Percentiles rank a stretch among this genome's conserved stretches.
Evolutionary conservation across 2,113 vertebrate genomes (phyloP).

Genomic region (Harpagus bidentatus): DNA sequence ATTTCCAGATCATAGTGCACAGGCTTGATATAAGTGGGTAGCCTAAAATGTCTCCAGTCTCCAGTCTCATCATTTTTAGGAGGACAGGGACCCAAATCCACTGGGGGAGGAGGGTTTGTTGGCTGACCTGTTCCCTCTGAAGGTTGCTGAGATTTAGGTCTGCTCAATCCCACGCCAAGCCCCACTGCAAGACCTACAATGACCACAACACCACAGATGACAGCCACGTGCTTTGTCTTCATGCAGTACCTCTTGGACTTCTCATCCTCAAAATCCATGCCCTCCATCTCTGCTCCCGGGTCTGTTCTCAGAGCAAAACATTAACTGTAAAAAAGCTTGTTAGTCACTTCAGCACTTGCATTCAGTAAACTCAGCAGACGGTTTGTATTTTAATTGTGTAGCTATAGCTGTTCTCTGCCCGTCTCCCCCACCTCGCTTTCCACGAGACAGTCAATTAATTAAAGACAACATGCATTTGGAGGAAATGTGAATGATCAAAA

Average conservation of each 20-base stretch:
- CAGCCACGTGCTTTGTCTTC: conserved; percentile 75
- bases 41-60: conserved; percentile 83
- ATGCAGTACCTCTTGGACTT: conserved; percentile 82
- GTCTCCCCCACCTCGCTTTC: background rate
- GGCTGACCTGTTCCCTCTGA: background rate
- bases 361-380: conserved; percentile 24
- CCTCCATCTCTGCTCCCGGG: conserved; percentile 71
- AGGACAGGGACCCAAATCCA: conserved; percentile 68
- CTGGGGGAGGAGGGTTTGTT: background rate
- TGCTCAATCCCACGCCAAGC: conserved; percentile 83
- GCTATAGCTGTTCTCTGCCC: conserved; percentile 8
- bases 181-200: conserved; percentile 83
- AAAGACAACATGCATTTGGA: conserved; percentile 1
- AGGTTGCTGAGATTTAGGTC: conserved; percentile 1
- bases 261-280: conserved; percentile 70
- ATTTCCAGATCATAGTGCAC: conserved; percentile 88
- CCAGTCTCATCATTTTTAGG: conserved; percentile 72
- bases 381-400: conserved; percentile 10
- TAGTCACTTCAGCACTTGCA: conserved; percentile 28
- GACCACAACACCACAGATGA: conserved; percentile 78
- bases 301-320: background rate
- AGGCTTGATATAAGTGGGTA: conserved; percentile 80
- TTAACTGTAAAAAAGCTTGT: background rate
- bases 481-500: background rate
- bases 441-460: conserved; percentile 30